A percentile compares a stretch with the other conserved stretches of the same genome.
These are phyloP conservation scores for Hoplodrina blanda DNA, from an alignment of 2,888 invertebrate species.

Conservation along the genomic window DNA sequence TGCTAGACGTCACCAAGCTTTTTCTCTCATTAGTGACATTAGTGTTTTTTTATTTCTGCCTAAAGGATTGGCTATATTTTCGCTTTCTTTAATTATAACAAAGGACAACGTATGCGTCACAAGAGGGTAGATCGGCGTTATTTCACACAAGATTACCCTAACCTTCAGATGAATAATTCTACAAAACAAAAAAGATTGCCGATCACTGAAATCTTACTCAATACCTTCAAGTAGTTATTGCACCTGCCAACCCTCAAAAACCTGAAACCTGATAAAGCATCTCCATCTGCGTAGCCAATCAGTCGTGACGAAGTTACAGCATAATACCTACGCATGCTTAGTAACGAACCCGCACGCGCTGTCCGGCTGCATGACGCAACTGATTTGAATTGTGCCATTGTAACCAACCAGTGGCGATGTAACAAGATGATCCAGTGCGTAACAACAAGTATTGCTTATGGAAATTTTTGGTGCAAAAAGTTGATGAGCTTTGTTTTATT, in stretches of 20 bases:
- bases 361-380: conserved; percentile 52
- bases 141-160: neutral
- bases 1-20: neutral
- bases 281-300: conserved; percentile 39
- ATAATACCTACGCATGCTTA: conserved; percentile 45
- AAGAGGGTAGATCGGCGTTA: neutral
- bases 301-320: conserved; percentile 53
- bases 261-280: conserved; percentile 34
- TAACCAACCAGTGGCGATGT: conserved; percentile 51
- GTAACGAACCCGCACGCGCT: conserved; percentile 49
- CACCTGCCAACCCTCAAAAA: conserved; percentile 28
- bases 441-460: conserved; percentile 48
- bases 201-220: neutral
- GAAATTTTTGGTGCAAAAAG: conserved; percentile 49
- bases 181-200: neutral
- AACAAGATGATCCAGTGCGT: conserved; percentile 52
- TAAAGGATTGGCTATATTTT: neutral
- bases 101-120: neutral
- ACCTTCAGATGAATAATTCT: neutral
- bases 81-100: neutral
- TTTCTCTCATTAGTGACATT: neutral
- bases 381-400: conserved; percentile 48
- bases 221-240: conserved; percentile 17
- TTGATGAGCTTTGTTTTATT: conserved; percentile 46
- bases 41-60: neutral